These are phyloP conservation scores for Drosophila mercatorum DNA, from an alignment of 2,888 invertebrate genomes.

Conservation along the genomic window DNA sequence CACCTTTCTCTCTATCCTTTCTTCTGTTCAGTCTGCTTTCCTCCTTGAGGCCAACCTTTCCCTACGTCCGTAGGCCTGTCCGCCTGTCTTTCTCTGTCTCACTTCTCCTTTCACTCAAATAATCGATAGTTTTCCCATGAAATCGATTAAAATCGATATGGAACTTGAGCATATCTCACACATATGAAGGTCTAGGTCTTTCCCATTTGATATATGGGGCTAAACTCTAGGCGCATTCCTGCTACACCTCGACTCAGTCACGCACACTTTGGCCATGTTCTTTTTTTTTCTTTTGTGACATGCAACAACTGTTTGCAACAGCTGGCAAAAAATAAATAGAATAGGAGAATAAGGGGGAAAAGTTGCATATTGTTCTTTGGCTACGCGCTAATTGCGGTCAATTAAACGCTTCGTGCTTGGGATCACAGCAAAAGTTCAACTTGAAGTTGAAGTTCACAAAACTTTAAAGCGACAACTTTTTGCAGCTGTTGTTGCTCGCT, in stretches of 20 bases:
- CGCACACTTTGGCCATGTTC: background rate
- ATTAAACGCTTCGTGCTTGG: conserved; percentile 59
- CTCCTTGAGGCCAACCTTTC: background rate
- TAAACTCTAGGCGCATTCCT: background rate
- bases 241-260: background rate
- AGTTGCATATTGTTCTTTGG: conserved; percentile 52
- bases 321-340: background rate
- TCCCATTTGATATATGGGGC: background rate
- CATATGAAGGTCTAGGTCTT: background rate
- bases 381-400: conserved; percentile 67
- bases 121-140: background rate
- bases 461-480: conserved; percentile 36
- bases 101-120: background rate
- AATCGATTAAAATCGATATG: background rate
- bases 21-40: background rate
- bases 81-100: background rate
- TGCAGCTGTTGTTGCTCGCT: conserved; percentile 6
- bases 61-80: background rate
- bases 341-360: conserved; percentile 15
- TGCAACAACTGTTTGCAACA: conserved; percentile 8
- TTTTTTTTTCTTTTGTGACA: background rate
- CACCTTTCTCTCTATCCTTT: background rate
- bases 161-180: background rate
- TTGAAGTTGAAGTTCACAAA: conserved; percentile 36
- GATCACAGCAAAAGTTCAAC: conserved; percentile 15